Base-by-base conservation (phyloP, 2,797 vertebrate genomes). In the Liparis tanakae region DNA sequence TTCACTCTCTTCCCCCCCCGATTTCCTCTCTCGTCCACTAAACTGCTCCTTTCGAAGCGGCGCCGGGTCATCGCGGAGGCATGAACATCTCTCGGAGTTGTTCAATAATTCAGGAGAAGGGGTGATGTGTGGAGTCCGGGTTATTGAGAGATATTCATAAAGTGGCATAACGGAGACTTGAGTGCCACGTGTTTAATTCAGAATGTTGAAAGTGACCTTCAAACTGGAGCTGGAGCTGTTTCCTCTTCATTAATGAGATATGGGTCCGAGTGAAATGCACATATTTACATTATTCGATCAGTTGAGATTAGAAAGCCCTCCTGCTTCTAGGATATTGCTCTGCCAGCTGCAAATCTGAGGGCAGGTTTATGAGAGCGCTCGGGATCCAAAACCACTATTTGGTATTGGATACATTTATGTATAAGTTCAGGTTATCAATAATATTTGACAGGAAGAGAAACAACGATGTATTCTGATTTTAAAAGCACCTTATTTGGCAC, bases 1-100 rank as follows among this genome's bases (percentile, higher is more conserved):
- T 87, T 83, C 77, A 73, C 76, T 86, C 81, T 79, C 71, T 73
- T 88, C 87, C 74, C 89, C 89, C 87, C 84, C 87, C 84, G 84
- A 87, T 89, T 85, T 74, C 65, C 82, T 77, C 73, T 62, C 65
- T 81, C 78, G 70, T 81, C 80, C 63, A 25, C 12, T 20, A 22
- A 82, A 66, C 37, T 7, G 44, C 39, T 48, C 54, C n/a, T 75
- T 48, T 73, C 72, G 69, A 86, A 74, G 59, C 67, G 30, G 36
- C 46, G 10, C 43, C 46, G 67, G 76, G 56, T 69, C 43, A 4
- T 84, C 67, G 60, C 62, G 36, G 43, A 54, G 33, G 55, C 48
- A 63, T 57, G 55, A 65, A 76, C 69, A 54, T 87, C 57, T 80
- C 50, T 61, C 61, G 34, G 71, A 67, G 41, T 44, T 83, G 48